phyloP scores from a whole-genome alignment of 53 echinoderm and acorn worm species.

The Echinometra lucunter region DNA sequence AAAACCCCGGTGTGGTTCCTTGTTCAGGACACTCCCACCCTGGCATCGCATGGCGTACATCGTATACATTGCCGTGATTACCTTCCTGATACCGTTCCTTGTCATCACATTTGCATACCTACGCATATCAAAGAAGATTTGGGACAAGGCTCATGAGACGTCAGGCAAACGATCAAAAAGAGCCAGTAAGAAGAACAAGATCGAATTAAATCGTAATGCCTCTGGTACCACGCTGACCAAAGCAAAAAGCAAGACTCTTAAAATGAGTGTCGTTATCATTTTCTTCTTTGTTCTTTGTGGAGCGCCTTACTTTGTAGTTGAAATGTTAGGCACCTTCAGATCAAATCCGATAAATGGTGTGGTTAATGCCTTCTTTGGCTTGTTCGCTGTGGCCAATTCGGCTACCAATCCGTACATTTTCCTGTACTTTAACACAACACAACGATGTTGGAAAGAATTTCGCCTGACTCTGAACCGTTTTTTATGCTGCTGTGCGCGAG shows the following conservation, averaged over 20 bases:
- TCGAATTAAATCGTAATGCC: conserved; percentile 83
- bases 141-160: conserved; percentile 81
- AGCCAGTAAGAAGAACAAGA: conserved; percentile 78
- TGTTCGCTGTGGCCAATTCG: conserved; percentile 88
- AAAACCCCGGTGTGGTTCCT: conserved; percentile 68
- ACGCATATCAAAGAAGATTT: conserved; percentile 83
- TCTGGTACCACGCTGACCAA: conserved; percentile 78
- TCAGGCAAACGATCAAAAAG: conserved; percentile 71
- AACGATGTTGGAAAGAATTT: conserved; percentile 77
- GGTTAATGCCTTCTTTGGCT: conserved; percentile 79
- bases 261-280: conserved; percentile 93
- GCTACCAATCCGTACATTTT: conserved; percentile 95
- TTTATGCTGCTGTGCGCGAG: conserved; percentile 71
- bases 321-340: conserved; percentile 73
- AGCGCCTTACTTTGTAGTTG: conserved; percentile 89
- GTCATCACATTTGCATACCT: conserved; percentile 80
- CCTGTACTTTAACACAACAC: conserved; percentile 78
- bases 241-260: conserved; percentile 92
- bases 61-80: conserved; percentile 83
- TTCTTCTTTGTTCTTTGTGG: conserved; percentile 89
- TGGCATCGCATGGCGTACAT: conserved; percentile 78
- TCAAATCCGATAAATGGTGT: conserved; percentile 13
- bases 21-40: conserved; percentile 47
- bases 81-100: conserved; percentile 85
- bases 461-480: conserved; percentile 58